Evolutionary conservation across 64 coral and sea anemone species (phyloP).

Genomic region (Actinia equina): DNA sequence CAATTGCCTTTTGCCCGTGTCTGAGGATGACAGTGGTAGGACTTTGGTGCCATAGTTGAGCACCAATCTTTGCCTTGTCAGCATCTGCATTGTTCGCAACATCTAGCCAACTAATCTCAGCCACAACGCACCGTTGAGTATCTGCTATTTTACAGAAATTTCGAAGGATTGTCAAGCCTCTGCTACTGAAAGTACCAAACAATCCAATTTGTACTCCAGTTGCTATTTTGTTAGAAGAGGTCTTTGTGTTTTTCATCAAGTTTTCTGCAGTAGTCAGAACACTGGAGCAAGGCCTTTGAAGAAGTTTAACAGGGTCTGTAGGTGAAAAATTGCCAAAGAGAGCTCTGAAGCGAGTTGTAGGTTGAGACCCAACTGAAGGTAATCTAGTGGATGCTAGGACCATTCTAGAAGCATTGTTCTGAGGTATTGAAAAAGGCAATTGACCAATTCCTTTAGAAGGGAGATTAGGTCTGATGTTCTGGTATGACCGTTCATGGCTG

Average conservation of each 20-base stretch:
- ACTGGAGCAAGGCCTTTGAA: background rate
- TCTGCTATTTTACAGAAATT: background rate
- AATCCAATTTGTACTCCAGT: conserved; percentile 8
- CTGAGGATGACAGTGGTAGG: conserved; percentile 1
- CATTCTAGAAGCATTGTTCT: background rate
- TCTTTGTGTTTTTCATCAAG: background rate
- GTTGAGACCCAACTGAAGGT: background rate
- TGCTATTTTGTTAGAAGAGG: background rate
- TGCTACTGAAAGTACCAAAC: background rate
- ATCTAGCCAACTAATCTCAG: conserved; percentile 12
- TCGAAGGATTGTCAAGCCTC: background rate
- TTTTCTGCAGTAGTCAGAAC: background rate
- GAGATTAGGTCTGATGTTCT: conserved; percentile 10
- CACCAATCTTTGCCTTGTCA: conserved; percentile 17
- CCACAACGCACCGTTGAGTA: background rate
- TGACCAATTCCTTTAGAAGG: background rate
- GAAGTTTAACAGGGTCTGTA: background rate
- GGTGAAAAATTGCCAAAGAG: conserved; percentile 1
- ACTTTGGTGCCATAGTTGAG: conserved; percentile 41
- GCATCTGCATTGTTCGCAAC: background rate
- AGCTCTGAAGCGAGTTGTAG: background rate
- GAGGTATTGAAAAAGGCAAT: background rate
- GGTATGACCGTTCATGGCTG: conserved; percentile 1
- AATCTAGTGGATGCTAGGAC: background rate
- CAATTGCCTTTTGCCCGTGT: conserved; percentile 32